Conservation (phyloP, 2,797 vertebrate genomes). For the Crocidura indochinensis region DNA sequence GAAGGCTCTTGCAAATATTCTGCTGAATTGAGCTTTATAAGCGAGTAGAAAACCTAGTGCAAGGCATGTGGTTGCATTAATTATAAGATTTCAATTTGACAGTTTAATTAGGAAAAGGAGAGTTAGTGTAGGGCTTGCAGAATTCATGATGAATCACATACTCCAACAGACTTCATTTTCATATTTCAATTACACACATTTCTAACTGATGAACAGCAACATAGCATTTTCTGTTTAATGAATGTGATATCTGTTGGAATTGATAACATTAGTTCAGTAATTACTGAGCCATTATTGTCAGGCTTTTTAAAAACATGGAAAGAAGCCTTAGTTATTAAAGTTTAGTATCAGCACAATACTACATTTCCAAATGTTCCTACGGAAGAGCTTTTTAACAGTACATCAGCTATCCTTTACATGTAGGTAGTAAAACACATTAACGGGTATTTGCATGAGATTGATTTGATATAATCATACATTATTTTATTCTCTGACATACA, state of each 20-base stretch:
- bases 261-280: constrained; percentile 92
- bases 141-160: constrained; percentile 91
- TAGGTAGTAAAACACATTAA: constrained; percentile 43
- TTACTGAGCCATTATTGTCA: constrained; percentile 91
- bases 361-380: constrained; percentile 56
- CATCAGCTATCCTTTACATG: constrained; percentile 68
- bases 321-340: constrained; percentile 86
- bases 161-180: constrained; percentile 90
- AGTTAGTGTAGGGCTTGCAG: constrained; percentile 89
- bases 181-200: constrained; percentile 91
- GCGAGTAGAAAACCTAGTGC: constrained; percentile 84
- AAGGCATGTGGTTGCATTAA: constrained; percentile 90
- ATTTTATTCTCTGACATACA: constrained; percentile 65
- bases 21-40: constrained; percentile 86
- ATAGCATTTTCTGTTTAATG: constrained; percentile 91
- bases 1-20: constrained; percentile 84
- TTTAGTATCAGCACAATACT: constrained; percentile 83
- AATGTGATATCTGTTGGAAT: constrained; percentile 92
- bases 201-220: constrained; percentile 91
- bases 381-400: constrained; percentile 70
- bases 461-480: constrained; percentile 80
- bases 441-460: constrained; percentile 57
- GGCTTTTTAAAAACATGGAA: constrained; percentile 83
- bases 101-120: constrained; percentile 91
- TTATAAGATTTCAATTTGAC: constrained; percentile 92